Percentiles rank a stretch among this genome's conserved stretches.
These are phyloP conservation scores for Lycia hirtaria DNA, from an alignment of 2,888 invertebrate genomes.

Conservation along the genomic window DNA sequence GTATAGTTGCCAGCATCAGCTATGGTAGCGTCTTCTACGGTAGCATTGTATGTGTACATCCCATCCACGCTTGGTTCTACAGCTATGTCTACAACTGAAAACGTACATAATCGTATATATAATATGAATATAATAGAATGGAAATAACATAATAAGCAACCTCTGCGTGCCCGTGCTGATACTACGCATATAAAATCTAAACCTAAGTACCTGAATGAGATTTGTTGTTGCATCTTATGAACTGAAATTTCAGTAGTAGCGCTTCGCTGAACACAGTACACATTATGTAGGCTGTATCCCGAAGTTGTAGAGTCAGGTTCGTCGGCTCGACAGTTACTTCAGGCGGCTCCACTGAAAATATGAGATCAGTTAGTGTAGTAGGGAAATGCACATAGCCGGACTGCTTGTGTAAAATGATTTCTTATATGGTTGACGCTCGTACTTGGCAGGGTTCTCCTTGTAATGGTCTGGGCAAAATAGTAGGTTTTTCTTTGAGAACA, in stretches of 20 bases:
- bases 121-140: conserved; percentile 32
- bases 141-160: too few species aligned
- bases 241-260: conserved; percentile 49
- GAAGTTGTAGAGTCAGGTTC: conserved; percentile 50
- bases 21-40: conserved; percentile 51
- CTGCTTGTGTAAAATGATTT: too few species aligned
- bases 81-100: conserved; percentile 52
- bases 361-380: too few species aligned
- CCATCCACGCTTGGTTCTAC: conserved; percentile 59
- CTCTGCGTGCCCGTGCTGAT: too few species aligned
- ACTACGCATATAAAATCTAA: too few species aligned
- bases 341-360: conserved; percentile 64
- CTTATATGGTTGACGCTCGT: too few species aligned
- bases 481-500: too few species aligned
- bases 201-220: conserved; percentile 51
- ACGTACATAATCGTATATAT: background rate
- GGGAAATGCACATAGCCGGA: too few species aligned
- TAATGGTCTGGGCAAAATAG: too few species aligned
- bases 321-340: conserved; percentile 57
- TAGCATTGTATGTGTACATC: conserved; percentile 57
- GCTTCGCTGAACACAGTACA: conserved; percentile 66
- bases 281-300: conserved; percentile 51
- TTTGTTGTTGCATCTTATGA: conserved; percentile 50
- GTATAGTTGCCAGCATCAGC: conserved; percentile 63
- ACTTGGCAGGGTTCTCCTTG: too few species aligned